Percentiles rank a stretch among this genome's conserved stretches.
Evolutionary conservation across 2,797 vertebrate species (phyloP).

Genomic region (Cyprinella venusta): DNA sequence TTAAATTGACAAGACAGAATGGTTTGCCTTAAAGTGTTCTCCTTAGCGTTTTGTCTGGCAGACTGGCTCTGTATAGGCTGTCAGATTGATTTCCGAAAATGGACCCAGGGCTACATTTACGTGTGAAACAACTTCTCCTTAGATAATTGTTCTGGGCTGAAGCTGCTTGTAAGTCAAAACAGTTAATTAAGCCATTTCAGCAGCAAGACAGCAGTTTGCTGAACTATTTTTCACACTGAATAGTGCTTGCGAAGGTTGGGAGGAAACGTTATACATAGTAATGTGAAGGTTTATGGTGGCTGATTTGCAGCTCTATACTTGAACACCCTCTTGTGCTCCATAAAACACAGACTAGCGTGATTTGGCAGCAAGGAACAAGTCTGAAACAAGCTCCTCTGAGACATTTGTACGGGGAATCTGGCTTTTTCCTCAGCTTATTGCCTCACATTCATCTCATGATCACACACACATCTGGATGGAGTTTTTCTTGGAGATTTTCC

Average conservation of each 20-base stretch:
- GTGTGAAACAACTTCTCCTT: conserved; percentile 17
- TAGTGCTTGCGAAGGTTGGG: not conserved
- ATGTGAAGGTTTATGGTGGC: conserved; percentile 24
- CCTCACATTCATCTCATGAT: conserved; percentile 8
- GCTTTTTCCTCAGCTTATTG: conserved; percentile 22
- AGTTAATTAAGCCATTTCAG: conserved; percentile 11
- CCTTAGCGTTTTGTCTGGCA: conserved; percentile 15
- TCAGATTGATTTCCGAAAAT: conserved; percentile 23
- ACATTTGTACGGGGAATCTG: conserved; percentile 13
- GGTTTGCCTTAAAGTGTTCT: not conserved
- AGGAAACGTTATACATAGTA: conserved; percentile 8
- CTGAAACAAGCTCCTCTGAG: conserved; percentile 8
- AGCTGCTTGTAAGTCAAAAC: conserved; percentile 7
- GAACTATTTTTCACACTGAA: not conserved
- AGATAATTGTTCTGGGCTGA: conserved; percentile 13
- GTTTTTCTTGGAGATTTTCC: conserved; percentile 18
- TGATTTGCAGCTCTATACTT: conserved; percentile 7
- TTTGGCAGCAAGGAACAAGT: conserved; percentile 10
- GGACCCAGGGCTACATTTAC: conserved; percentile 4
- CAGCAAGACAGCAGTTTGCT: not conserved
- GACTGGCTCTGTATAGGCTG: not conserved
- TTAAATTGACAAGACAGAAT: conserved; percentile 12
- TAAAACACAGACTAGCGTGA: conserved; percentile 4
- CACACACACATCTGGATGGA: conserved; percentile 12
- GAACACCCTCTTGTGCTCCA: not conserved